Base-by-base conservation (phyloP, 2,888 invertebrate genomes). In the Papilio demoleus region DNA sequence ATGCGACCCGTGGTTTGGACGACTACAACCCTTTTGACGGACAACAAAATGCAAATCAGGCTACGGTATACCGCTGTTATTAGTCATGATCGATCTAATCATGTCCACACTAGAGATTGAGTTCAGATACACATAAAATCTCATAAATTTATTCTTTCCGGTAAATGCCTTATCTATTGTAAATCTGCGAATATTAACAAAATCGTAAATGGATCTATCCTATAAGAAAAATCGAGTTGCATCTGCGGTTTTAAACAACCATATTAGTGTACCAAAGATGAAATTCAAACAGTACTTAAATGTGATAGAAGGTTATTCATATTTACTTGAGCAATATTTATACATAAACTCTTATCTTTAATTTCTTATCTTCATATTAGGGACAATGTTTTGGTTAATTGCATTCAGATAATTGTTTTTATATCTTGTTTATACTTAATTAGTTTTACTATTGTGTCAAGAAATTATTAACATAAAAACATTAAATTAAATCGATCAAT, bases 1-100 rank as follows among this genome's bases (percentile, higher is more conserved):
- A 93, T 92, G 95, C 94, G 68, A 95, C 94, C 81, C 94, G 94
- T 81, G 96, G 97, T 61, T 94, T 99, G 66, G 98, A 98, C 85
- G 98, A 99, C 82, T 99, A 98, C 90, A 98, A 99, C 92, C 99
- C 99, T 34, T 99, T 99, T 88, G 97, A 97, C 75, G 96, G 96
- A 77, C 95, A 91, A 77, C 88, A 87, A 79, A 90, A 88, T 86
- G 86, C 86, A 74, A 91, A 88, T 85, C 92, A 88, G 81, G 70
- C 92, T 91, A 81, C 94, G 94, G 86, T 94, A 94, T 81, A 82
- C 79, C 72, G 61, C 58, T 67, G 38, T 45, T 50, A 63, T 69
- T 70, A 67, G 60, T 70, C 66, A 68, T 58, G 27, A 65, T 0
- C 27, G 34, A 45, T 34, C 22, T 42, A 17, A 12, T 42, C 17